Base-by-base conservation (phyloP, 1,140 invertebrate genomes). In the Eumeta japonica region DNA sequence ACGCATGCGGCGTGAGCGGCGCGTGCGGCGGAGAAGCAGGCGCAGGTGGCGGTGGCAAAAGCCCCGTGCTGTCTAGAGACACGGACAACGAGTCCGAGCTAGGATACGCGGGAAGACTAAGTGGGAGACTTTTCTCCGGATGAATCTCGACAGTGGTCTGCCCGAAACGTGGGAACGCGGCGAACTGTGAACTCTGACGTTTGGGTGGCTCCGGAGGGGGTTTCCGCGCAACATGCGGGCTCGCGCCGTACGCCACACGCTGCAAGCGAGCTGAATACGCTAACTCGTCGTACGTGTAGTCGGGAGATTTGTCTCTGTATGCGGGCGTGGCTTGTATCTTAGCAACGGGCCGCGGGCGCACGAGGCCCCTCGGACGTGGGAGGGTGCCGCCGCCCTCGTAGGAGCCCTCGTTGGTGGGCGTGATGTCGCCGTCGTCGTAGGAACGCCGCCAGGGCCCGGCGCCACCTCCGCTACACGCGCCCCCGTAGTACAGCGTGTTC, bases 341-440 rank as follows among this genome's bases (percentile, higher is more conserved):
- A 1, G 90, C 89, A 10, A 93, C 83, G n/a, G 90, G 90, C 41
- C 88, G 74, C 2, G 87, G 87, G 53, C 90, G 84, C 10, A 90
- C 87, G 3, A 89, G 76, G 9, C 83, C 85, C 53, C 90, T 80
- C 2, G 91, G 92, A 0, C 92, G 90, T 41, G 91, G 72, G 2
- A 88, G 94, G 16, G 91, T 89, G 3, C 90, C 90, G n/a, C n/a
- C n/a, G 12, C 87, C 86, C 56, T 84, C 79, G 39, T 87, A 83
- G 0, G 77, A 76, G 12, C 76, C 78, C 70, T 92, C 89, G 58
- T 92, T 92, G 35, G 90, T 92, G 2, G 89, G 89, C 14, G 89
- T 92, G 29, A 92, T 84, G 63, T 93, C 90, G 12, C 89, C 90
- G 58, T 93, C 90, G 58, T 93, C 90, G 59, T 90, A 92, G 34